Conservation (phyloP, 2,888 invertebrate species). For the Melipona beecheii region DNA sequence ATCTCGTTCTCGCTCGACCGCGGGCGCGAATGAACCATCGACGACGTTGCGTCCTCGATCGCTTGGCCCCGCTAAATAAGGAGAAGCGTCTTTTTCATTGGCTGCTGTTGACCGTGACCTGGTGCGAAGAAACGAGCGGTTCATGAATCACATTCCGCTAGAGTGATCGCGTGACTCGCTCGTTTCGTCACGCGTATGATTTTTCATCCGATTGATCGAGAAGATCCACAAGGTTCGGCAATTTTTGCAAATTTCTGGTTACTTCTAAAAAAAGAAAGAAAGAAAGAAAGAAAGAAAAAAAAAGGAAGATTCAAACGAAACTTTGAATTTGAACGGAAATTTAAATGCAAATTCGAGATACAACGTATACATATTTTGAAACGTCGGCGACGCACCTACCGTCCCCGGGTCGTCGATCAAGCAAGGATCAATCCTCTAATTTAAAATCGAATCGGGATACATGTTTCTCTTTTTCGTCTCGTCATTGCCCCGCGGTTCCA, state of each 20-base stretch:
- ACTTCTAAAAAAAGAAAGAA: too few relatives aligned
- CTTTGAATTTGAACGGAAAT: neutral
- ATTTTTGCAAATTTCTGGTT: neutral
- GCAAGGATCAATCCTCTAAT: constrained; percentile 2
- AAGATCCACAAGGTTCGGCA: too few relatives aligned
- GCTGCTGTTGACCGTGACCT: constrained; percentile 37
- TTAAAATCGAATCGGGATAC: constrained; percentile 8
- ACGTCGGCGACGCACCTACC: constrained; percentile 10
- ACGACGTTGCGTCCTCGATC: constrained; percentile 36
- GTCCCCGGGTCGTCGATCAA: constrained; percentile 7
- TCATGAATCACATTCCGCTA: constrained; percentile 39
- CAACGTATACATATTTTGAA: neutral
- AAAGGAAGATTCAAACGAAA: neutral
- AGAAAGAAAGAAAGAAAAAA: too few relatives aligned
- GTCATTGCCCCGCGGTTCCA: constrained; percentile 68
- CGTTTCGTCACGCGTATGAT: neutral
- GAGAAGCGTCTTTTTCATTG: constrained; percentile 30
- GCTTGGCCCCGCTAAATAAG: constrained; percentile 29
- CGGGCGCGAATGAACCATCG: constrained; percentile 9
- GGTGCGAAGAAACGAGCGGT: constrained; percentile 15
- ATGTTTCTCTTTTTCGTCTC: constrained; percentile 12
- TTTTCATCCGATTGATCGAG: neutral
- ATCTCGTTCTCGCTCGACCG: constrained; percentile 2
- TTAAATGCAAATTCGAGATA: neutral
- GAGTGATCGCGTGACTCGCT: neutral